Percentiles rank a stretch among this genome's conserved stretches.
phyloP scores from a whole-genome alignment of 2,113 vertebrate genomes.

The Choloepus hoffmanni region DNA sequence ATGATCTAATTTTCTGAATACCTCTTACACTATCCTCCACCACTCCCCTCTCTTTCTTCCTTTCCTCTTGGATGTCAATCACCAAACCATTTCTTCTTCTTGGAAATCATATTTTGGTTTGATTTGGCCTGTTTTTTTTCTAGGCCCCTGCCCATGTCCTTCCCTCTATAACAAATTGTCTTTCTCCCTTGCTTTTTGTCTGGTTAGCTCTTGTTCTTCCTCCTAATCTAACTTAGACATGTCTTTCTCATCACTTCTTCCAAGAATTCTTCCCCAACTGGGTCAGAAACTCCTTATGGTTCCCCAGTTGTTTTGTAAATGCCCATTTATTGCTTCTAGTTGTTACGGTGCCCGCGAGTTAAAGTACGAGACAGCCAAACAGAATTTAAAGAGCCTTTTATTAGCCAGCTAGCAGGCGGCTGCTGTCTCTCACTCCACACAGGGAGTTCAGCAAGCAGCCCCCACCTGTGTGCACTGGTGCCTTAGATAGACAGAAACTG shows the following conservation, averaged over 20 bases:
- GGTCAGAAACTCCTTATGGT: background rate
- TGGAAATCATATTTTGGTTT: background rate
- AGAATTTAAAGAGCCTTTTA: no score
- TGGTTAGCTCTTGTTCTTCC: background rate
- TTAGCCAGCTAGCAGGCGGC: no score
- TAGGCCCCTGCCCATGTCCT: background rate
- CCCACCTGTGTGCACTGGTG: no score
- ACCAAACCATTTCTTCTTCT: background rate
- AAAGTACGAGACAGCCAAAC: no score
- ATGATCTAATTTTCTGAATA: background rate
- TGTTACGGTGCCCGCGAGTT: no score
- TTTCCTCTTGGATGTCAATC: background rate
- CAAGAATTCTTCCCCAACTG: background rate
- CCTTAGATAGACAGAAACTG: no score
- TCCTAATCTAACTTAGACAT: background rate
- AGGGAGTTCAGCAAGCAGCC: no score
- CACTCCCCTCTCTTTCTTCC: no score
- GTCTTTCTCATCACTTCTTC: background rate
- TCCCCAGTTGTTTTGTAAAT: background rate
- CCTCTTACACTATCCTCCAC: background rate
- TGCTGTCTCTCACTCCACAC: no score
- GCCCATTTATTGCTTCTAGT: background rate
- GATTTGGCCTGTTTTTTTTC: background rate
- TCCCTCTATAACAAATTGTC: background rate
- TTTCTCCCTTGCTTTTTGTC: background rate